Evolutionary conservation across 2,797 vertebrate species (phyloP), one percentile per base, ranked within the genome.

Genomic region (Myoxocephalus aenaeus): DNA sequence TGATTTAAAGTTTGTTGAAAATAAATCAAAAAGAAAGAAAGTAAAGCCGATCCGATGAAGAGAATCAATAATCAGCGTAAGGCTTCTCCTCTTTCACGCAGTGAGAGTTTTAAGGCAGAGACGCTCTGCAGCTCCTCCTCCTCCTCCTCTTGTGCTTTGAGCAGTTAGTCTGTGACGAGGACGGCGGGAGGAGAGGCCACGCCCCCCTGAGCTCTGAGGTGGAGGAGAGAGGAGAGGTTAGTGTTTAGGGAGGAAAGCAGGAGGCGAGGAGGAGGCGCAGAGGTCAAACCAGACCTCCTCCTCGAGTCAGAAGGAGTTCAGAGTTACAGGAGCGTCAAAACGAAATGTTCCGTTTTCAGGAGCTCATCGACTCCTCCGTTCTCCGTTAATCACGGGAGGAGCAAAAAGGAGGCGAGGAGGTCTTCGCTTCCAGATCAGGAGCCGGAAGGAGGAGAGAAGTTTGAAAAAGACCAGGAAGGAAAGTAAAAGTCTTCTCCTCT

Each of bases 61-160:
- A 63, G 40, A 64, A 72, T 68, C 77, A 0, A 27, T 68, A 64
- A 3, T 59, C 71, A 64, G 69, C 59, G 2, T 68, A 82, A 87
- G 83, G 79, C 75, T 77, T 73, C 17, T 70, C 63, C 51, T 72
- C 73, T 67, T 70, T 84, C 63, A 72, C 50, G 81, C 36, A 82
- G 73, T 77, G 64, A 80, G 64, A 86, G 73, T 63, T 88, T 89
- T 91, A 93, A 93, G 92, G 90, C 91, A 92, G 84, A 89, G 71
- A 85, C 59, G 27, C n/a, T 36, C 70, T 69, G 75, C 77, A 13
- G 11, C 40, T 54, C 29, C 64, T 65, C 53, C 29, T 69, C n/a
- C 66, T 66, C 13, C 53, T 76, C 15, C 57, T 44, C 36, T 71
- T 89, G 84, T 78, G 82, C 87, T 86, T 77, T 75, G 29, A 86